Conservation (phyloP, 2,113 vertebrate species). For the Arothron firmamentum region DNA sequence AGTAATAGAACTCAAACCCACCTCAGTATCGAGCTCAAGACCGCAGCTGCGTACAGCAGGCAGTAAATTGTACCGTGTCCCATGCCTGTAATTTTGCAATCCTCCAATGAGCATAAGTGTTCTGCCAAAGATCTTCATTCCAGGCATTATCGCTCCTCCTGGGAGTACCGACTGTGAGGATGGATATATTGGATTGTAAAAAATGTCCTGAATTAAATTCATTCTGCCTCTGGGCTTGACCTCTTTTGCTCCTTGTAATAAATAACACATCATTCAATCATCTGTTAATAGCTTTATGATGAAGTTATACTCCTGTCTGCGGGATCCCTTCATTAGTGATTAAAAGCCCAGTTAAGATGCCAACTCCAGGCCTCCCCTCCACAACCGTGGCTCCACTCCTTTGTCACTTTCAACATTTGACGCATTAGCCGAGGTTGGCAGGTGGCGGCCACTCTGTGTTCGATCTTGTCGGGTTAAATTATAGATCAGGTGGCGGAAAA, state of each 20-base stretch:
- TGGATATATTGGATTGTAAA: slow-evolving; percentile 47
- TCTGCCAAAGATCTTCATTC: slow-evolving; percentile 62
- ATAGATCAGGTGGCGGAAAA: slow-evolving; percentile 65
- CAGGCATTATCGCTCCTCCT: slow-evolving; percentile 50
- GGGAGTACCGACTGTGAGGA: slow-evolving; percentile 37
- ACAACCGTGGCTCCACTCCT: slow-evolving; percentile 23
- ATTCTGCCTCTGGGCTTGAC: slow-evolving; percentile 23
- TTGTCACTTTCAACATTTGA: slow-evolving; percentile 31
- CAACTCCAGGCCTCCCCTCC: slow-evolving; percentile 3
- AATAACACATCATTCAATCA: slow-evolving; percentile 46
- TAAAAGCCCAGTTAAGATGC: slow-evolving; percentile 42
- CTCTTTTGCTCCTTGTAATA: slow-evolving; percentile 30
- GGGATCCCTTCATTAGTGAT: slow-evolving; percentile 56
- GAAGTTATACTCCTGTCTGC: slow-evolving; percentile 21
- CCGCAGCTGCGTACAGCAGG: slow-evolving; percentile 43
- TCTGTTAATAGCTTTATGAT: slow-evolving; percentile 44
- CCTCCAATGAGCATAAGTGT: slow-evolving; percentile 54
- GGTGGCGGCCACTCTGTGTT: slow-evolving; percentile 51
- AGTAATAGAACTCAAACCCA: slow-evolving; percentile 3
- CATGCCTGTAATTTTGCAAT: slow-evolving; percentile 62
- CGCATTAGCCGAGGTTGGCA: slow-evolving; percentile 44
- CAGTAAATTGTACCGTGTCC: slow-evolving; percentile 44
- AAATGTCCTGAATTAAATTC: slow-evolving; percentile 32
- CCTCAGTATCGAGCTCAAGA: slow-evolving; percentile 16
- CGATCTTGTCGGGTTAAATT: slow-evolving; percentile 66